Evolutionary conservation across 2,797 vertebrate species (phyloP).

Genomic region (Glossophaga mutica): DNA sequence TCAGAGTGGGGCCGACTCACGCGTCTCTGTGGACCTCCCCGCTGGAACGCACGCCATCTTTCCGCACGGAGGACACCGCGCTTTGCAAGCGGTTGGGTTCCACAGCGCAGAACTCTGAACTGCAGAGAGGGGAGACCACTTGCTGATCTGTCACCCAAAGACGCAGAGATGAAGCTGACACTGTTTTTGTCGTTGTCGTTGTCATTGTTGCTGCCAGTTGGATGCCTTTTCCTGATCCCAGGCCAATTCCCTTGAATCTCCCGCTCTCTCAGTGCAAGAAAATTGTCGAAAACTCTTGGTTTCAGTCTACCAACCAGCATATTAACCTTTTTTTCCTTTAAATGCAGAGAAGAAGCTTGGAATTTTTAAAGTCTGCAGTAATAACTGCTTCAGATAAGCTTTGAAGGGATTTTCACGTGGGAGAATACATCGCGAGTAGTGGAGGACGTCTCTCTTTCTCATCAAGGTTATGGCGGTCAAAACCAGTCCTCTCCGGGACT

Average conservation of each 20-base stretch:
- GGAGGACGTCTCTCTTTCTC: neutral
- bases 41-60: neutral
- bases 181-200: too few relatives aligned
- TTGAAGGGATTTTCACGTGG: neutral
- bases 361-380: neutral
- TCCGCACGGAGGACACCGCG: neutral
- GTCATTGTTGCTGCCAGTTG: neutral
- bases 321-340: neutral
- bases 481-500: neutral
- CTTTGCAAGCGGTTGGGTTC: neutral
- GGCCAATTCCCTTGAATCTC: neutral
- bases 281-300: neutral
- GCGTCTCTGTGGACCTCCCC: rapidly evolving
- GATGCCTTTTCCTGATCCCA: neutral
- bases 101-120: neutral
- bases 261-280: neutral
- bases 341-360: neutral
- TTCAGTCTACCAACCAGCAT: neutral
- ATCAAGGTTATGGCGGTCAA: neutral
- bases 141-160: too few relatives aligned
- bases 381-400: neutral
- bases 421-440: rapidly evolving
- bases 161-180: neutral
- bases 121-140: neutral
- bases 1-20: too few relatives aligned